Base-by-base conservation (phyloP, 2,888 invertebrate species). In the Zygothrica quintamaculata region DNA sequence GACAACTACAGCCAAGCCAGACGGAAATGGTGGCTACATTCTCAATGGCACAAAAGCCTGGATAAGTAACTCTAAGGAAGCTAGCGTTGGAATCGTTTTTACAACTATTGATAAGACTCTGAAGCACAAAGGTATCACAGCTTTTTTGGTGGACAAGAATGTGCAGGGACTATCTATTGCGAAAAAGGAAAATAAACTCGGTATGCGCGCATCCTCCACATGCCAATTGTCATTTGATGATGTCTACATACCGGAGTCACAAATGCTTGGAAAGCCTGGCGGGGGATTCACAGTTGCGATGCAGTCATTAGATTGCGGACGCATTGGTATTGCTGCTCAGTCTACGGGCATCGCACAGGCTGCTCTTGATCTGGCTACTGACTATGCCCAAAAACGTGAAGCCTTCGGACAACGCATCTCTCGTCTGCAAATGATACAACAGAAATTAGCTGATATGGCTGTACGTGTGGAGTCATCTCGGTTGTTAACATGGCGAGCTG, bases 211-310 rank as follows among this genome's bases (percentile, higher is more conserved):
- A 0, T 97, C 97, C 13, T 97, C 98, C 1, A 98, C 98, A 0
- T 96, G 97, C 88, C 95, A 95, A 51, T 91, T 98, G 4, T 97
- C 97, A 72, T 97, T 97, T 90, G 98, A 98, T 90, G 97, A 98
- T 88, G 97, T 97, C 90, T 91, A 92, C 75, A 92, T 98, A 33
- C 95, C 97, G 0, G 93, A 93, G 74, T 95, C 95, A 56, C 96
- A 95, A 90, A 86, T 98, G 8, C 90, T 98, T 9, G 98, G 98
- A 1, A 92, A 94, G 77, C 93, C 94, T n/a, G 98, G 98, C 12
- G 92, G 93, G 87, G 98, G 98, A 1, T 98, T 98, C 87, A 98
- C 97, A 92, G 97, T 98, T 88, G 98, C 98, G 0, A 98, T 98
- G 98, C 95, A 95, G 93, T 94, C 95, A 0, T 91, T 97, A 70